Evolutionary conservation across 1,140 invertebrate species (phyloP).

Genomic region (Chelonus insularis): DNA sequence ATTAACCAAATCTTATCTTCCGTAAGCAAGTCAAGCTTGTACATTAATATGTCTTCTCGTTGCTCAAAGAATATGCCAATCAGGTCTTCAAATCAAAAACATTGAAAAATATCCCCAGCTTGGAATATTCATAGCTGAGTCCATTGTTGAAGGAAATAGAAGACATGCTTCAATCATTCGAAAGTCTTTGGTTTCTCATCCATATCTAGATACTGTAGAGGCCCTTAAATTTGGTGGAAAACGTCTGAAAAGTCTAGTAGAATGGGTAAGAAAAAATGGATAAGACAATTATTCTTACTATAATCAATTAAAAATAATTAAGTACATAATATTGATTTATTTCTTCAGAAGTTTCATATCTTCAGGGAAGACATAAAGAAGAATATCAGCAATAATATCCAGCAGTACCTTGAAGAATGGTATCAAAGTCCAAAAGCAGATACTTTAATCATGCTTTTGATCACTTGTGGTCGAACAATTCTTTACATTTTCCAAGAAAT

Average conservation of each 20-base stretch:
- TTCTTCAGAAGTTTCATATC: slow-evolving; percentile 50
- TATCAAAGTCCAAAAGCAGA: slow-evolving; percentile 40
- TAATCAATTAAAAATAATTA: no score
- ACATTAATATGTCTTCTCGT: slow-evolving; percentile 56
- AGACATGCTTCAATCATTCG: slow-evolving; percentile 46
- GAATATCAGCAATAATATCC: slow-evolving; percentile 44
- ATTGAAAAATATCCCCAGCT: slow-evolving; percentile 40
- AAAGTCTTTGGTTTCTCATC: slow-evolving; percentile 45
- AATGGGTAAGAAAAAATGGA: slow-evolving; percentile 56
- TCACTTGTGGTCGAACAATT: slow-evolving; percentile 52
- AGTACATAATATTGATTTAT: no score
- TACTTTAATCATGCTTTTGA: slow-evolving; percentile 54
- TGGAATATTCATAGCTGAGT: slow-evolving; percentile 46
- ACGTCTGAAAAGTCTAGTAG: slow-evolving; percentile 44
- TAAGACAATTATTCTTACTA: no score
- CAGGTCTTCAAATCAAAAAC: slow-evolving; percentile 36
- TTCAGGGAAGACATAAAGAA: slow-evolving; percentile 45
- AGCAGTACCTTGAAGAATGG: slow-evolving; percentile 47
- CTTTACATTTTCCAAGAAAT: slow-evolving; percentile 55
- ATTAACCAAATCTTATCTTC: slow-evolving; percentile 14
- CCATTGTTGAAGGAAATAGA: slow-evolving; percentile 52
- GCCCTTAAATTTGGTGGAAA: slow-evolving; percentile 47
- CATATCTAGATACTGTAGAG: slow-evolving; percentile 50
- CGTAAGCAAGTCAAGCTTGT: slow-evolving; percentile 50
- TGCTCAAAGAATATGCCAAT: slow-evolving; percentile 46